phyloP scores from a whole-genome alignment of 1,140 invertebrate genomes.

The Oreohelix idahoensis region DNA sequence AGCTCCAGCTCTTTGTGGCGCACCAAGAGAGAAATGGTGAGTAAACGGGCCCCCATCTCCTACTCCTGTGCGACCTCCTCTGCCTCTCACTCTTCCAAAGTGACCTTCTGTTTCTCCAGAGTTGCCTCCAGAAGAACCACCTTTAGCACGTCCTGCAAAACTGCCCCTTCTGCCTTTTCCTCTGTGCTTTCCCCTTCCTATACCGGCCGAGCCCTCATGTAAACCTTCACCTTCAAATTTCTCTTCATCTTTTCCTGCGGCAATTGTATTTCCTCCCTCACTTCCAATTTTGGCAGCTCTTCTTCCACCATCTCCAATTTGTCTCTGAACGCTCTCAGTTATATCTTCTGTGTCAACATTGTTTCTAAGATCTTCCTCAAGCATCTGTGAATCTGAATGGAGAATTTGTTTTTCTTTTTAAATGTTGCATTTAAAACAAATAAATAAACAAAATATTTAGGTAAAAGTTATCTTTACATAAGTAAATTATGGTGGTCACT shows the following conservation, averaged over 20 bases:
- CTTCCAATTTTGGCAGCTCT: background rate
- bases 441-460: too few relatives aligned
- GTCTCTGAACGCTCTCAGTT: background rate
- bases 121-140: background rate
- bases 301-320: background rate
- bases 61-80: background rate
- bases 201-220: background rate
- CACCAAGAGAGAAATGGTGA: background rate
- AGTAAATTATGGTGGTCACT: too few relatives aligned
- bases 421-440: too few relatives aligned
- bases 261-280: background rate
- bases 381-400: constrained; percentile 3
- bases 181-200: background rate
- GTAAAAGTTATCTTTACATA: too few relatives aligned
- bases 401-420: background rate
- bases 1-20: background rate
- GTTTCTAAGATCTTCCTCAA: background rate
- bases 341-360: background rate
- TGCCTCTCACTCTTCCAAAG: background rate
- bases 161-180: background rate
- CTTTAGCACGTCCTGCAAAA: background rate
- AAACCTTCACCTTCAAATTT: background rate
- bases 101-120: background rate
- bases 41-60: background rate
- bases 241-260: background rate